Evolutionary conservation across 2,113 vertebrate genomes (phyloP).

Genomic region (Cavia aperea): DNA sequence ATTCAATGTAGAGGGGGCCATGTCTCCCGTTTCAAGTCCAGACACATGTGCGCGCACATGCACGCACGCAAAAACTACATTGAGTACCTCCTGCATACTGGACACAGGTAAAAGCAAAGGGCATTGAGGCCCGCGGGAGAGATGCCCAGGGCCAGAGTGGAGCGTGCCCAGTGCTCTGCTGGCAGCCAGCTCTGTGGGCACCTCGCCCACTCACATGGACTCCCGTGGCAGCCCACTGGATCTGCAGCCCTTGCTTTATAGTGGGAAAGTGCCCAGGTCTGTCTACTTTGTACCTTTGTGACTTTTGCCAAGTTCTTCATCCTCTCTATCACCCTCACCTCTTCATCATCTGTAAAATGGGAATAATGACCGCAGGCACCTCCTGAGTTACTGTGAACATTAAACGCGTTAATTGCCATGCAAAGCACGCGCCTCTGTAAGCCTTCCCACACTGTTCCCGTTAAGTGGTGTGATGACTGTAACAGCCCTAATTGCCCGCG

Average conservation of each 20-base stretch:
- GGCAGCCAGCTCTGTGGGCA: not conserved
- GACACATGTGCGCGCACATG: no score
- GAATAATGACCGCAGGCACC: not conserved
- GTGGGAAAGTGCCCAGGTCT: not conserved
- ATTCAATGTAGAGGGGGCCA: not conserved
- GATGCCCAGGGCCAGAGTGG: not conserved
- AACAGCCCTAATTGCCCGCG: not conserved
- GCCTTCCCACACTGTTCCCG: not conserved
- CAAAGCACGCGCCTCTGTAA: not conserved
- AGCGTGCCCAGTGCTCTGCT: not conserved
- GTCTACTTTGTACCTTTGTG: not conserved
- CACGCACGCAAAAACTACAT: not conserved
- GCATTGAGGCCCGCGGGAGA: not conserved
- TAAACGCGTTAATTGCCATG: not conserved
- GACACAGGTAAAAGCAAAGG: constrained; percentile 15
- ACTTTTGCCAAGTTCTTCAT: not conserved
- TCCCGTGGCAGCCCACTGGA: not conserved
- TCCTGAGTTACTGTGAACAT: not conserved
- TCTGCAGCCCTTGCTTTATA: not conserved
- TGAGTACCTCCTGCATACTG: not conserved
- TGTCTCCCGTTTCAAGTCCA: not conserved
- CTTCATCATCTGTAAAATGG: constrained; percentile 9
- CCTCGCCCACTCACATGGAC: not conserved
- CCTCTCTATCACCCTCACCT: not conserved
- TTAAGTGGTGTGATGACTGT: not conserved